Conservation (phyloP, 30 jellyfish, hydroid and myxozoan genomes). For the Aurelia sp. region DNA sequence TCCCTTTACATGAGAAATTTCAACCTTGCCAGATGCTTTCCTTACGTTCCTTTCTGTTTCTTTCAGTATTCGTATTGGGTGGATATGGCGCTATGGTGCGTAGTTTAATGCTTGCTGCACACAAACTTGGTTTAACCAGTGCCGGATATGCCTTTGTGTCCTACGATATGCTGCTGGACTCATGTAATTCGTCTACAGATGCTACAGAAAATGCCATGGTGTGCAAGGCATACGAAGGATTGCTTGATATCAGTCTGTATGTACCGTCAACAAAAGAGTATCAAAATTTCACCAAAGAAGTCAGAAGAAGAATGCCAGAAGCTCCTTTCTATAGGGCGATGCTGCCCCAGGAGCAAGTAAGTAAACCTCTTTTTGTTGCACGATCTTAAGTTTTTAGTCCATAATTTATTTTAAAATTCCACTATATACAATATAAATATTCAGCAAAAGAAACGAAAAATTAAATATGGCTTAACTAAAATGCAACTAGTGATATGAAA, state of each 20-base stretch:
- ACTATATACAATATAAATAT: no score
- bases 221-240: constrained; percentile 91
- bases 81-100: constrained; percentile 89
- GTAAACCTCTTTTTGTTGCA: no score
- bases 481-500: no score
- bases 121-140: constrained; percentile 54
- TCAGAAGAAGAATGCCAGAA: constrained; percentile 78
- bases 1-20: no score
- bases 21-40: no score
- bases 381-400: no score
- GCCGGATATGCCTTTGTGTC: constrained; percentile 83
- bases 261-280: constrained; percentile 84
- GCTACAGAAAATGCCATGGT: constrained; percentile 60
- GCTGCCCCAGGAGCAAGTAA: constrained; percentile 70
- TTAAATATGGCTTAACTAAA: no score
- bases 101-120: constrained; percentile 79
- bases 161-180: constrained; percentile 82
- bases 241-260: constrained; percentile 84
- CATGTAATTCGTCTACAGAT: constrained; percentile 58
- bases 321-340: constrained; percentile 80
- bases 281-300: constrained; percentile 76
- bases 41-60: neutral
- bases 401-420: no score
- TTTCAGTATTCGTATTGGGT: constrained; percentile 86
- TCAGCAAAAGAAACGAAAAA: no score